Evolutionary conservation across 2,797 vertebrate species (phyloP).

Genomic region (Anolis apletophallus): DNA sequence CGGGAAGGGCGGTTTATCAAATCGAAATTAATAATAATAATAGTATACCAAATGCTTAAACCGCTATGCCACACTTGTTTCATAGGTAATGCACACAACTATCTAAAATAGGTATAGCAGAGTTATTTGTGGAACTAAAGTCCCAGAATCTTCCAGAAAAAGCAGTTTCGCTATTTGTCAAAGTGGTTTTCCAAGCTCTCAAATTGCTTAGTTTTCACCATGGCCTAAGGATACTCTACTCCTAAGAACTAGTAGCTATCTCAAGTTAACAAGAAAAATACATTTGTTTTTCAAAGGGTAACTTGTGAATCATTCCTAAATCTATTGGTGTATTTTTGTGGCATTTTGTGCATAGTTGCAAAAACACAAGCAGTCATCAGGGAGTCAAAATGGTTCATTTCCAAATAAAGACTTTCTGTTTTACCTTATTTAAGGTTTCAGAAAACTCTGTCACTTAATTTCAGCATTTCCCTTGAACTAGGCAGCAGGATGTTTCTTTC

Average conservation of each 20-base stretch:
- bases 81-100: too few relatives aligned
- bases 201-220: too few relatives aligned
- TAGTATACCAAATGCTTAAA: too few relatives aligned
- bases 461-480: conserved; percentile 57
- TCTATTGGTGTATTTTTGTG: neutral
- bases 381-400: neutral
- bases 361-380: neutral
- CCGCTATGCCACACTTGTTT: too few relatives aligned
- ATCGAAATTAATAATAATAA: too few relatives aligned
- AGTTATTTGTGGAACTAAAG: too few relatives aligned
- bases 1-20: too few relatives aligned
- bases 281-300: neutral
- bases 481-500: conserved; percentile 37
- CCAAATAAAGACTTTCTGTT: neutral
- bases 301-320: neutral
- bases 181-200: too few relatives aligned
- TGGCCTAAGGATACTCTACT: neutral
- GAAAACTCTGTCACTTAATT: conserved; percentile 34
- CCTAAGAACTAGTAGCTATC: neutral
- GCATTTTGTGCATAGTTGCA: neutral
- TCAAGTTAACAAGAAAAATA: neutral
- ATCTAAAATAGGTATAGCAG: too few relatives aligned
- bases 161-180: too few relatives aligned
- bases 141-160: too few relatives aligned
- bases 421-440: neutral